Conservation (phyloP, 2,797 vertebrate genomes). For the Fratercula arctica region DNA sequence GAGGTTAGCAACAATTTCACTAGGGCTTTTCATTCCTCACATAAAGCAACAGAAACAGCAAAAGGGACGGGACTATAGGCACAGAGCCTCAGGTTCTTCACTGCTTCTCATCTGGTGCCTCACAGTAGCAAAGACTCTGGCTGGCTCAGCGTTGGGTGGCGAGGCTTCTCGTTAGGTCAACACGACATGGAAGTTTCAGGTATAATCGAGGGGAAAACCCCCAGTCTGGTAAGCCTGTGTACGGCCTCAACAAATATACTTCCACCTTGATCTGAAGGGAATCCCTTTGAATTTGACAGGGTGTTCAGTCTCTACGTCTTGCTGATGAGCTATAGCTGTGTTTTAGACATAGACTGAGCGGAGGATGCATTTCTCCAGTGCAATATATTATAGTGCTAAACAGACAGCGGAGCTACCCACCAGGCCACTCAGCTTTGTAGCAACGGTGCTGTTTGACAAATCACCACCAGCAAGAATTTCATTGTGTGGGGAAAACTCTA, state of each 20-base stretch:
- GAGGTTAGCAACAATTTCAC: neutral
- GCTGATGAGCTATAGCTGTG: neutral
- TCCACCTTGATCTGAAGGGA: neutral
- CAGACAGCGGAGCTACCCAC: neutral
- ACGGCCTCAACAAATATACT: neutral
- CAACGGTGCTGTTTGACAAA: neutral
- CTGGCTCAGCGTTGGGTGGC: accelerated
- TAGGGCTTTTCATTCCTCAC: neutral
- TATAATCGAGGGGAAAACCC: too few relatives aligned
- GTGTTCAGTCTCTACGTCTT: neutral
- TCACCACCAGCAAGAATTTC: neutral
- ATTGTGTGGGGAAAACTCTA: neutral
- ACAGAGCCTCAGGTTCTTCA: neutral
- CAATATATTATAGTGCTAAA: neutral
- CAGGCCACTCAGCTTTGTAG: neutral
- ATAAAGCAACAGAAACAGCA: neutral
- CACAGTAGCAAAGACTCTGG: neutral
- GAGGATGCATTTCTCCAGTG: neutral
- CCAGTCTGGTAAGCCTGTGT: neutral
- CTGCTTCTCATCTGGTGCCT: neutral
- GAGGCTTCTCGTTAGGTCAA: neutral
- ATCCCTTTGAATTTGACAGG: neutral
- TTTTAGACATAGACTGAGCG: neutral
- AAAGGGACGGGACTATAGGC: neutral
- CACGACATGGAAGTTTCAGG: neutral